phyloP scores from a whole-genome alignment of 1,140 invertebrate genomes.

The Lucilia cuprina region DNA sequence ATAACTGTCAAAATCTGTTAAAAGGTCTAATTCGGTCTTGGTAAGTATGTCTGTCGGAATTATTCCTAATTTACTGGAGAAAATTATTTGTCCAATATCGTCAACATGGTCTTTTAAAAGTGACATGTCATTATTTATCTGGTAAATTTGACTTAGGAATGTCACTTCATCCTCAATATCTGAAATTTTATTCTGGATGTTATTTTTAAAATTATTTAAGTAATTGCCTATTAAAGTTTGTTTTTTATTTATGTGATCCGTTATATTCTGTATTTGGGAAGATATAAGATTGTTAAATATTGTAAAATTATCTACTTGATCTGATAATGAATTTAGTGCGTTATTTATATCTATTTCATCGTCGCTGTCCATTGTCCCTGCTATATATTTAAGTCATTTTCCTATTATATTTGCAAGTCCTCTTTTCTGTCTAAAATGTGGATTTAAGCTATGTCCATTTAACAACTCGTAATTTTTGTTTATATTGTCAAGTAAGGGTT shows the following conservation, averaged over 20 bases:
- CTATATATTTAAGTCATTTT: constrained; percentile 21
- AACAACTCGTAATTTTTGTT: not conserved
- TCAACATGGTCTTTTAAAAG: not conserved
- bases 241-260: not conserved
- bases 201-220: not conserved
- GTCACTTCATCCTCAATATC: not conserved
- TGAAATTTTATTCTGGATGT: not conserved
- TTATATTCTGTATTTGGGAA: not conserved
- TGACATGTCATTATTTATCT: constrained; percentile 11
- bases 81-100: not conserved
- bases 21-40: no score
- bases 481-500: not conserved
- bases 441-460: not conserved
- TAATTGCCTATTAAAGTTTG: not conserved
- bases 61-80: no score
- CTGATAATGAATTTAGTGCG: not conserved
- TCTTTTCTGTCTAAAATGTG: not conserved
- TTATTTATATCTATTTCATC: not conserved
- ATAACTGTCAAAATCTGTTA: no score
- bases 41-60: no score
- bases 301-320: not conserved
- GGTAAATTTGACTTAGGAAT: constrained; percentile 5
- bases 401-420: constrained; percentile 1
- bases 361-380: constrained; percentile 28
- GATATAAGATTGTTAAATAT: not conserved